Conservation (phyloP, 2,888 invertebrate species). For the Geophilus truncorum region DNA sequence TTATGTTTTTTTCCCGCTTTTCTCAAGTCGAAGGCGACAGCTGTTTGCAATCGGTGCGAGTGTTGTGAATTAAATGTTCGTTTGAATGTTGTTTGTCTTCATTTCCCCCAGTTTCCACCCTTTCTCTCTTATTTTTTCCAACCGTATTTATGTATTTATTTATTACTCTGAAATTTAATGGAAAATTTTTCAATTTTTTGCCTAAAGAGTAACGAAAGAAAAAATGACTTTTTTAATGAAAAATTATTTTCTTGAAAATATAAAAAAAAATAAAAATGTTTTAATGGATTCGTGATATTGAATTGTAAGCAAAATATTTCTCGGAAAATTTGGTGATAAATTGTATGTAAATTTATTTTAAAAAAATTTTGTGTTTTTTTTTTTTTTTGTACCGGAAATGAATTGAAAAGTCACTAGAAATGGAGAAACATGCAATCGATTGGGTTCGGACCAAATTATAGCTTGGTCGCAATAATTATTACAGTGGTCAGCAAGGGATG, state of each 20-base stretch:
- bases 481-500: background rate
- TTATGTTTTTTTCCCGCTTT: background rate
- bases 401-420: background rate
- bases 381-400: background rate
- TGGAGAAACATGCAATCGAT: background rate
- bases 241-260: background rate
- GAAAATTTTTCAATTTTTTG: background rate
- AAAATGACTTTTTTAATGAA: background rate
- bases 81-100: background rate
- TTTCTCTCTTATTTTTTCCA: background rate
- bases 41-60: background rate
- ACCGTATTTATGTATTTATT: background rate
- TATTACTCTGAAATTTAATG: background rate
- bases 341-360: background rate
- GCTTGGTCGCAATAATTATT: constrained; percentile 3
- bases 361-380: background rate
- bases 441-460: background rate
- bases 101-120: background rate
- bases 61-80: constrained; percentile 5
- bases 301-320: too few species aligned
- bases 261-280: too few species aligned
- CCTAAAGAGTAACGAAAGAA: too few species aligned
- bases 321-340: background rate
- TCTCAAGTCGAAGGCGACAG: background rate
- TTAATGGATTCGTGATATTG: too few species aligned